Conservation (phyloP, 2,113 vertebrate species). For the Carassius carassius region DNA sequence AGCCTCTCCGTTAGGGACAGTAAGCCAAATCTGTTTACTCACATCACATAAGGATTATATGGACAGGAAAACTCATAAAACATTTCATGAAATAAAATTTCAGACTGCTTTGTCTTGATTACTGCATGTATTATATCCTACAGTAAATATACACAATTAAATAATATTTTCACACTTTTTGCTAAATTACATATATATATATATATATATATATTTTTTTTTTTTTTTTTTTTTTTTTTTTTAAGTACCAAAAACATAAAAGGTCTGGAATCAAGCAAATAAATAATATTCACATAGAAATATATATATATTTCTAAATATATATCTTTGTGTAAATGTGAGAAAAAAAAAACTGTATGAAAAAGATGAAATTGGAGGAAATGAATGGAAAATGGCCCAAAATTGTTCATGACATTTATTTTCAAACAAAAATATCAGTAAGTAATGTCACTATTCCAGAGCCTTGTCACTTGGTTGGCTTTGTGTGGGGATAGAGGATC, state of each 20-base stretch:
- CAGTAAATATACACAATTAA: background rate
- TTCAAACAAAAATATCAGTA: background rate
- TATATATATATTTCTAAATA: no score
- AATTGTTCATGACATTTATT: background rate
- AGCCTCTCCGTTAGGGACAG: constrained; percentile 1
- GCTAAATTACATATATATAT: background rate
- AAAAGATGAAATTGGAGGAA: background rate
- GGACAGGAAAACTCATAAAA: background rate
- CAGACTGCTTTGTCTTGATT: constrained; percentile 21
- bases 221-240: no score
- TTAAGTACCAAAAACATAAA: no score
- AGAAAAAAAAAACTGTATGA: background rate
- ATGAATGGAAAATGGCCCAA: background rate
- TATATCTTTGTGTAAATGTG: background rate
- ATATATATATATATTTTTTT: no score
- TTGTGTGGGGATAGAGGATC: background rate
- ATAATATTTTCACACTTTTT: background rate
- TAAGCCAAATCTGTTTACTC: constrained; percentile 39
- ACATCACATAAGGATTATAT: constrained; percentile 36
- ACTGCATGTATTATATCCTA: background rate
- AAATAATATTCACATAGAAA: no score
- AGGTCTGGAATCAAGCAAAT: no score
- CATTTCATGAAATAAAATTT: constrained; percentile 22
- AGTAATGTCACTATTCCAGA: background rate
- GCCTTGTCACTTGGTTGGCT: background rate